Evolutionary conservation across 2,113 vertebrate species (phyloP).

Genomic region (Thryonomys swinderianus): DNA sequence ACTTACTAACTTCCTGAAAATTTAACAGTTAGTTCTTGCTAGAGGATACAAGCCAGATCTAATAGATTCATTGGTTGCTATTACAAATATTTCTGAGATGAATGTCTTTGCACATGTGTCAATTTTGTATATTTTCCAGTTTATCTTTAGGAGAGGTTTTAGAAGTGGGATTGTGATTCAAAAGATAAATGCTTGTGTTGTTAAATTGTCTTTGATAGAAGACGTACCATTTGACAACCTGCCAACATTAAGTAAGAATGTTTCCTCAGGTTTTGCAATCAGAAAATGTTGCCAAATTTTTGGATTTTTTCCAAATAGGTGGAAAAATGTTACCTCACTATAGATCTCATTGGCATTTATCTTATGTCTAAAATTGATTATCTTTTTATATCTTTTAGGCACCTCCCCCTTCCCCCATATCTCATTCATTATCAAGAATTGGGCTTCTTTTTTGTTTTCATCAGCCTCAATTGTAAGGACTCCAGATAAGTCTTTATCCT

Average conservation of each 20-base stretch:
- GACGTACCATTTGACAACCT: not conserved
- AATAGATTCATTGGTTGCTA: not conserved
- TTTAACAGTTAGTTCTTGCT: not conserved
- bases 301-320: not conserved
- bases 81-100: not conserved
- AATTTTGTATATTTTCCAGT: not conserved
- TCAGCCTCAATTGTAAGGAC: not conserved
- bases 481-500: not conserved
- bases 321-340: not conserved
- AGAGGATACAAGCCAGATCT: not conserved
- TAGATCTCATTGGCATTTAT: not conserved
- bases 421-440: not conserved
- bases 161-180: not conserved
- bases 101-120: not conserved
- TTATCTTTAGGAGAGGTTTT: not conserved
- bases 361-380: not conserved
- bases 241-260: not conserved
- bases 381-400: not conserved
- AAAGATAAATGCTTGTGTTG: not conserved
- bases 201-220: constrained; percentile 5
- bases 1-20: constrained; percentile 15
- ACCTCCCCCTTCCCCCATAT: not conserved
- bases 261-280: not conserved
- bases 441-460: not conserved
- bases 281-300: not conserved